Evolutionary conservation across 2,113 vertebrate genomes (phyloP), one percentile per base, ranked within the genome.

Genomic region (Alligator sinensis): DNA sequence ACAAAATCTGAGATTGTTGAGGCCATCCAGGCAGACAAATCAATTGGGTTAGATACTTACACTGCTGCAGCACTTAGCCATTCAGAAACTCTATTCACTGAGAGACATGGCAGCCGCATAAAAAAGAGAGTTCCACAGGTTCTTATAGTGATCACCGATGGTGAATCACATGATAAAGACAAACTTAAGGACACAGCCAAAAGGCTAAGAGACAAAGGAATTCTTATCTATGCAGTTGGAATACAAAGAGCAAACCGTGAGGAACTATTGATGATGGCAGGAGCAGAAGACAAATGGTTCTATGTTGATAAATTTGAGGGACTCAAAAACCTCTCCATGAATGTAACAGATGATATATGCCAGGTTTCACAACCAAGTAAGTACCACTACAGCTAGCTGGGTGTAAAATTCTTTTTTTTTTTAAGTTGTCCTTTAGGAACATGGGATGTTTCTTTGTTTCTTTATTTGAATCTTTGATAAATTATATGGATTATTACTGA

Each of bases 91-190:
- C 95, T 98, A 80, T 97, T 98, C 84, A 94, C 93, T 0, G 95
- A 98, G 72, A 34, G 79, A 38, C 77, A 27, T 5, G 95, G 97
- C 38, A 97, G 98, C 78, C 97, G 96, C 27, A 91, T 93, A 28
- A 74, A 30, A 54, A 80, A 74, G 17, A 93, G 94, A 11, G 95
- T 98, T 16, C 97, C 97, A 28, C 97, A 98, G 24, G 96, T 98
- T 80, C 96, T 98, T 30, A 93, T 98, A 13, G 91, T 97, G 77
- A 95, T 98, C 77, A 97, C 97, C 0, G 97, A 98, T 7, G 97
- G 97, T 34, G 95, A 93, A 8, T 98, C 97, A 17, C 86, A 97
- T 1, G 97, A 98, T 59, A 12, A 47, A 0, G 16, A 30, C 1
- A 47, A 82, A 12, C 94, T 98, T 64, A 87, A 86, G 12, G 82